These are phyloP conservation scores for Liposcelis brunnea DNA, from an alignment of 2,888 invertebrate genomes.

Conservation along the genomic window DNA sequence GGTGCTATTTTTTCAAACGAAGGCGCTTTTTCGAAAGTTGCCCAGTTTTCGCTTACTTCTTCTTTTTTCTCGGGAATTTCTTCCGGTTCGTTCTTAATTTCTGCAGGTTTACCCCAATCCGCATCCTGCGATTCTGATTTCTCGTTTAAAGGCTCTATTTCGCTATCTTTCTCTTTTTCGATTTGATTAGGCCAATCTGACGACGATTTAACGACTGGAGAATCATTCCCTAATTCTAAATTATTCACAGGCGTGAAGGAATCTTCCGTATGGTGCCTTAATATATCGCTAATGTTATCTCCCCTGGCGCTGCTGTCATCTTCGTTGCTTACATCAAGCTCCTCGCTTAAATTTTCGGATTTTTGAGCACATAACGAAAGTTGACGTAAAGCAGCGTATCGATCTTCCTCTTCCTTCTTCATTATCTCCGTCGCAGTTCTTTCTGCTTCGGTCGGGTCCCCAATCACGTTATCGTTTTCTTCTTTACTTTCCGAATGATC, in stretches of 20 bases:
- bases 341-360: constrained; percentile 27
- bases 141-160: constrained; percentile 9
- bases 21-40: constrained; percentile 3
- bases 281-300: constrained; percentile 16
- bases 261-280: constrained; percentile 11
- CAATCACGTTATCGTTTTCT: constrained; percentile 23
- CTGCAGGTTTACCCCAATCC: constrained; percentile 14
- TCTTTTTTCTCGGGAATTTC: neutral
- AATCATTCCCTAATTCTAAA: constrained; percentile 4
- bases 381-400: constrained; percentile 66
- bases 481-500: constrained; percentile 23
- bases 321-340: constrained; percentile 20
- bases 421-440: constrained; percentile 1
- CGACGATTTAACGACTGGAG: constrained; percentile 18
- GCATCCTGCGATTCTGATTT: constrained; percentile 15
- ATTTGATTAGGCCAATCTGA: constrained; percentile 15
- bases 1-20: neutral
- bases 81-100: constrained; percentile 7
- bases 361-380: constrained; percentile 24
- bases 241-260: constrained; percentile 1
- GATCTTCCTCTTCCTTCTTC: constrained; percentile 29
- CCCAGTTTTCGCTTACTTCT: constrained; percentile 3
- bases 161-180: constrained; percentile 1
- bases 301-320: constrained; percentile 17
- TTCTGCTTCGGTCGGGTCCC: constrained; percentile 1